Percentiles rank a stretch among this genome's conserved stretches.
Conservation (phyloP, 1,140 invertebrate genomes). For the Brachionus rubens region DNA sequence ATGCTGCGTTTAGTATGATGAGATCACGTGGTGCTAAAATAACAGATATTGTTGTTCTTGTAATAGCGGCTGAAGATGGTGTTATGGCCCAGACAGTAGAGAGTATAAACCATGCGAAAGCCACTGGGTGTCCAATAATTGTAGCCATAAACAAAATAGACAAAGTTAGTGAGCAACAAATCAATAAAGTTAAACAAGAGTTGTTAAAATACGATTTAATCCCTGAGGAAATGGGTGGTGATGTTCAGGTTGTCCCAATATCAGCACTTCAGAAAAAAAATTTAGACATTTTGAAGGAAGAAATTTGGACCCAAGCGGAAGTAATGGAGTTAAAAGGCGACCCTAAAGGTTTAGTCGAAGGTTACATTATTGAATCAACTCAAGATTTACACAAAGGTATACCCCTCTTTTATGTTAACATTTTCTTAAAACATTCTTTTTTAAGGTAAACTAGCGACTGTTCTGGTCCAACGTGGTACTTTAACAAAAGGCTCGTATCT, state of each 20-base stretch:
- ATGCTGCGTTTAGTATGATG: conserved; percentile 91
- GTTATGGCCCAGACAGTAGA: conserved; percentile 92
- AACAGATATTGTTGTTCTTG: conserved; percentile 91
- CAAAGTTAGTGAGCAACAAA: conserved; percentile 64
- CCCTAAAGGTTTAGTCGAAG: conserved; percentile 78
- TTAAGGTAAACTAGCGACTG: conserved; percentile 82
- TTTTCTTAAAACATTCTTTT: too few species aligned
- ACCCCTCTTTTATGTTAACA: too few species aligned
- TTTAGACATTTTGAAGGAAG: conserved; percentile 75
- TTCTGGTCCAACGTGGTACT: conserved; percentile 82
- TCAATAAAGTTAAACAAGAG: conserved; percentile 67
- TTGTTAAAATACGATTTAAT: conserved; percentile 73
- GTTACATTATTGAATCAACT: conserved; percentile 80
- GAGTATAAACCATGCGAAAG: conserved; percentile 63
- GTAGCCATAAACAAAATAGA: conserved; percentile 99
- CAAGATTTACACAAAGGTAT: conserved; percentile 66
- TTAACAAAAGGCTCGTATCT: conserved; percentile 75
- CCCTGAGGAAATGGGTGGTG: conserved; percentile 83
- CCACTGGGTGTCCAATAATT: conserved; percentile 71
- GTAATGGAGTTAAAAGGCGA: conserved; percentile 78
- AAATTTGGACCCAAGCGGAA: conserved; percentile 77
- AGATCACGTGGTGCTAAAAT: conserved; percentile 80
- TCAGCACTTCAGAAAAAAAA: conserved; percentile 80
- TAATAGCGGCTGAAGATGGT: conserved; percentile 97
- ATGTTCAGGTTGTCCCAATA: conserved; percentile 83